Base-by-base conservation (phyloP, 2,888 invertebrate species). In the Myopa tessellatipennis region DNA sequence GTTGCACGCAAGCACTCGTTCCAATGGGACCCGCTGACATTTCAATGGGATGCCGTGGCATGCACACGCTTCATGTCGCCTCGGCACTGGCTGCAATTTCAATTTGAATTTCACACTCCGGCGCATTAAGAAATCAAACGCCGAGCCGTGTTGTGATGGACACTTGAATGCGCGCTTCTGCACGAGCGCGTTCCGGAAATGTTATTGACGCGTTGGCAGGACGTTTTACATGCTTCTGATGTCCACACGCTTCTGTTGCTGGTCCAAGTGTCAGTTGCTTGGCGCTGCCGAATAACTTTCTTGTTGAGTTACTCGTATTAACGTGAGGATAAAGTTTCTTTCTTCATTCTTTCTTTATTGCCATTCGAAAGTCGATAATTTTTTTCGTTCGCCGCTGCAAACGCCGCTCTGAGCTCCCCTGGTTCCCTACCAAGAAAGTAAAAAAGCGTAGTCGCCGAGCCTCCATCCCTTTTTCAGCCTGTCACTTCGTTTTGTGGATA, bases 161-260 rank as follows among this genome's bases (percentile, higher is more conserved):
- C 83, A 82, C 81, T 83, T 83, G 82, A 83, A 83, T 83, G 79
- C 77, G 71, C 71, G 60, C 1, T 18, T 6, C 16, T 10, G 60
- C 60, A 18, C 68, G 68, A 36, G 0, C 50, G 40, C 18, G 68
- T 50, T 40, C 68, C 40, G 45, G 68, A 40, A 50, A 50, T 69
- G 45, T 50, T 69, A 1, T 40, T 14, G 50, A 10, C 26, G 26
- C 55, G 18, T 55, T 36, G 4, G 50, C 5, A 36, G 10, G 55
- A 34, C 52, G 34, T 26, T 70, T 34, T 70, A 70, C 34, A 70
- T 18, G 74, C 55, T 45, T 14, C 52, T 34, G 16, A 12, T 16
- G 45, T 74, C 38, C 26, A 26, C 26, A 26, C 26, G 26, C 26
- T 52, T 67, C 52, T 67, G 7, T 38, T 74, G 74, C n/a, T n/a